Base-by-base conservation (phyloP, 2,888 invertebrate genomes). In the Philereme vetulata region DNA sequence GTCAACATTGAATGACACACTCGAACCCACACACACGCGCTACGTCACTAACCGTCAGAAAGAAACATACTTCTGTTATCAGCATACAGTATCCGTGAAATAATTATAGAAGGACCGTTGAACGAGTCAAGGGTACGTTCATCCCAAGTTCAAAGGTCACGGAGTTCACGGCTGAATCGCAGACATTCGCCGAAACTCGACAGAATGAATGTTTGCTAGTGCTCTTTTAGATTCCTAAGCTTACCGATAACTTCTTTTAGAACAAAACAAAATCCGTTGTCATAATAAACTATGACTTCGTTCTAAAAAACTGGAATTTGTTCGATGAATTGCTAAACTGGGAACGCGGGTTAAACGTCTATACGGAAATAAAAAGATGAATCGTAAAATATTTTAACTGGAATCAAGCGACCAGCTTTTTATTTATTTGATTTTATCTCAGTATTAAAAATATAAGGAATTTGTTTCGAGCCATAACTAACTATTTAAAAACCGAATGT, bases 121-220 rank as follows among this genome's bases (percentile, higher is more conserved):
- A 74, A 77, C 86, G 78, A 88, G 84, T 90, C 89, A 89, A 90
- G 91, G 91, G 88, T 86, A 85, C 88, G 80, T 86, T 87, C 83
- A 87, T 86, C 83, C 80, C 84, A 90, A 90, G 90, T 89, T 90
- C 91, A 90, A 84, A 89, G 90, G 85, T 90, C 89, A 76, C 67
- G 33, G 77, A 81, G 90, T 81, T 91, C 90, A 89, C 74, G 84
- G 84, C 76, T 80, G 51, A 51, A 60, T 44, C 42, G 45, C 47
- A 62, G 57, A 58, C 62, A 46, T 62, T 62, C 51, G 72, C 76
- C 65, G 66, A 77, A 73, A 66, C 57, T 70, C 72, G 69, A 61
- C 68, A 35, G 42, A 46, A 54, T 32, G 50, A 51, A 56, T 56
- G 48, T 61, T 56, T 52, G 44, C 55, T 60, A 55, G 47, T 51